Conservation (phyloP, 1,140 invertebrate genomes). For the Agrilus planipennis region DNA sequence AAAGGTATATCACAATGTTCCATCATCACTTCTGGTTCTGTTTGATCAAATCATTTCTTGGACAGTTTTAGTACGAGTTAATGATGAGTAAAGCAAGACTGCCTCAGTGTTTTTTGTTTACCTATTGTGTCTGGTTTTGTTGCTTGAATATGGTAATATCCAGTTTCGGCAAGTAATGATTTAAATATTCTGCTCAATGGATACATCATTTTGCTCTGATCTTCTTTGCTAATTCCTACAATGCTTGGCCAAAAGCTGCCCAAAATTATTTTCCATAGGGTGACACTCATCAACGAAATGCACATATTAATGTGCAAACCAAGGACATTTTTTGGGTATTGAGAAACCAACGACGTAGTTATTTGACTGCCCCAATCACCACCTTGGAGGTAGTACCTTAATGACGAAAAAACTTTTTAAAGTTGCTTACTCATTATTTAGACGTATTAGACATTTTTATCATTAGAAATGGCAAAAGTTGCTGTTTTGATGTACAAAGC, state of each 20-base stretch:
- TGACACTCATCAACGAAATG: conserved; percentile 24
- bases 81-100: too few species aligned
- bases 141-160: conserved; percentile 68
- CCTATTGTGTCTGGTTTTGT: conserved; percentile 89
- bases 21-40: too few species aligned
- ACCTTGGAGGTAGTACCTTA: conserved; percentile 73
- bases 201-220: conserved; percentile 45
- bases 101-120: conserved; percentile 34
- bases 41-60: too few species aligned
- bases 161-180: conserved; percentile 50
- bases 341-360: conserved; percentile 42
- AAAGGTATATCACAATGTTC: too few species aligned
- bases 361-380: conserved; percentile 72
- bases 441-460: too few species aligned
- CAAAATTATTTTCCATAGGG: conserved; percentile 39
- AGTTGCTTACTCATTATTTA: too few species aligned
- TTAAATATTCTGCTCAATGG: conserved; percentile 40
- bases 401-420: too few species aligned
- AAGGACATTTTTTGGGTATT: conserved; percentile 59
- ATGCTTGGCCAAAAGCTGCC: conserved; percentile 40
- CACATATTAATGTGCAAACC: conserved; percentile 60
- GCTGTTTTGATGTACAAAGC: too few species aligned
- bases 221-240: conserved; percentile 44
- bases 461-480: too few species aligned
- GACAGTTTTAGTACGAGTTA: too few species aligned